Evolutionary conservation across 2,113 vertebrate species (phyloP).

Genomic region (Numenius arquata): DNA sequence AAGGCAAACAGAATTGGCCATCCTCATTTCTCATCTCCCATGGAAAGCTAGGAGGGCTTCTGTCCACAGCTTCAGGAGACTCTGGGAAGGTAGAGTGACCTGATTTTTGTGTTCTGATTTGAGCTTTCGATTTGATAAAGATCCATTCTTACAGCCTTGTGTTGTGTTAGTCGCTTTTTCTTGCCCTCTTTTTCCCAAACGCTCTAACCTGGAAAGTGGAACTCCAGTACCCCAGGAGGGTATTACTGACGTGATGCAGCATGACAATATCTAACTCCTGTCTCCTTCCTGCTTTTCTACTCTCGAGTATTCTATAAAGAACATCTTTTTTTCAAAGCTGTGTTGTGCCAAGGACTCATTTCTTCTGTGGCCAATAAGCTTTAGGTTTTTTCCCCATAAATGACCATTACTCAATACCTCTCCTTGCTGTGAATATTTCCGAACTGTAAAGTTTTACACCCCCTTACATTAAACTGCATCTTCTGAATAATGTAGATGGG

Average conservation of each 20-base stretch:
- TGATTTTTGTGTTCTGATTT: not conserved
- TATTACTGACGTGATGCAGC: constrained; percentile 30
- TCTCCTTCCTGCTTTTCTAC: not conserved
- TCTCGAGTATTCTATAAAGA: not conserved
- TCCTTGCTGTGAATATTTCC: not conserved
- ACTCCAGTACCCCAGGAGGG: constrained; percentile 42
- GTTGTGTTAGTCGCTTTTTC: not conserved
- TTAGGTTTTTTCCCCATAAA: not conserved
- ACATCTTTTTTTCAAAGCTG: not conserved
- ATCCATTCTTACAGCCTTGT: not conserved
- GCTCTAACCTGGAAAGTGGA: constrained; percentile 31
- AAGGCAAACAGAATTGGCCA: not conserved
- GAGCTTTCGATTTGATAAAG: not conserved
- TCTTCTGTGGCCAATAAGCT: not conserved
- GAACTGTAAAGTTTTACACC: not conserved
- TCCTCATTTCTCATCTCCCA: not conserved
- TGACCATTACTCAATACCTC: not conserved
- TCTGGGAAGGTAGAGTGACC: not conserved
- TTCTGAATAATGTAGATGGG: not conserved
- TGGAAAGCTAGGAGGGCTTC: not conserved
- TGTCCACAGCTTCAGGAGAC: not conserved
- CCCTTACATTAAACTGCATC: not conserved
- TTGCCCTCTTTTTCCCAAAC: not conserved
- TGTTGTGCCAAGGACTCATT: not conserved
- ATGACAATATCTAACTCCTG: constrained; percentile 26